phyloP scores from a whole-genome alignment of 2,113 vertebrate genomes.

The Etia nguti region DNA sequence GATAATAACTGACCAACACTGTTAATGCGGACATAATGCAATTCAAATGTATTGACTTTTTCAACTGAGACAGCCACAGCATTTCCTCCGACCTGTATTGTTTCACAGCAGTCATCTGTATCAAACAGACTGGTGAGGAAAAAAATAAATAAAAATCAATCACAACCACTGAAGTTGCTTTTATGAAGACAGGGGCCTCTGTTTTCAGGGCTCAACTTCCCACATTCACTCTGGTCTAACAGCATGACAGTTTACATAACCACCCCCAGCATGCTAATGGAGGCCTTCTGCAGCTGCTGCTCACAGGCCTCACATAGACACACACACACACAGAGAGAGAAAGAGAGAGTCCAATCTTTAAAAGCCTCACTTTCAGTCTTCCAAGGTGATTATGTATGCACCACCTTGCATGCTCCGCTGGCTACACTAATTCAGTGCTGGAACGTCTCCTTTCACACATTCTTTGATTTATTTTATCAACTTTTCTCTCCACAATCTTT shows the following conservation, averaged over 20 bases:
- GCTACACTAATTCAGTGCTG: slow-evolving; percentile 25
- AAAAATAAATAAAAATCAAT: slow-evolving; percentile 25
- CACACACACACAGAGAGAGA: not conserved
- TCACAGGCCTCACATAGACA: not conserved
- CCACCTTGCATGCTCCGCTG: slow-evolving; percentile 35
- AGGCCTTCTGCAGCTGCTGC: slow-evolving; percentile 62
- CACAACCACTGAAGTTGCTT: slow-evolving; percentile 21
- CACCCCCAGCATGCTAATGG: slow-evolving; percentile 69
- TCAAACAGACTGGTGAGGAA: not conserved
- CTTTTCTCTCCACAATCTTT: not conserved
- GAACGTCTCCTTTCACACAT: slow-evolving; percentile 20
- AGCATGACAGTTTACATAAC: slow-evolving; percentile 65
- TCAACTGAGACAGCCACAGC: not conserved
- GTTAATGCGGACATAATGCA: slow-evolving; percentile 3
- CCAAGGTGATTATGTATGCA: slow-evolving; percentile 60
- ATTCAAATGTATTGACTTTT: slow-evolving; percentile 16
- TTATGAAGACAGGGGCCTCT: slow-evolving; percentile 46
- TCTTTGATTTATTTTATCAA: not conserved
- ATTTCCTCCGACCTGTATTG: slow-evolving; percentile 7
- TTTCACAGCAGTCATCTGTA: not conserved
- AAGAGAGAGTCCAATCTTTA: slow-evolving; percentile 23
- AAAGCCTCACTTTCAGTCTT: slow-evolving; percentile 51
- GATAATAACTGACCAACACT: not conserved
- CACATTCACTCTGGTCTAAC: slow-evolving; percentile 47
- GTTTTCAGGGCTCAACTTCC: slow-evolving; percentile 39